phyloP scores from a whole-genome alignment of 2,113 vertebrate genomes.

The Holacanthus passer region DNA sequence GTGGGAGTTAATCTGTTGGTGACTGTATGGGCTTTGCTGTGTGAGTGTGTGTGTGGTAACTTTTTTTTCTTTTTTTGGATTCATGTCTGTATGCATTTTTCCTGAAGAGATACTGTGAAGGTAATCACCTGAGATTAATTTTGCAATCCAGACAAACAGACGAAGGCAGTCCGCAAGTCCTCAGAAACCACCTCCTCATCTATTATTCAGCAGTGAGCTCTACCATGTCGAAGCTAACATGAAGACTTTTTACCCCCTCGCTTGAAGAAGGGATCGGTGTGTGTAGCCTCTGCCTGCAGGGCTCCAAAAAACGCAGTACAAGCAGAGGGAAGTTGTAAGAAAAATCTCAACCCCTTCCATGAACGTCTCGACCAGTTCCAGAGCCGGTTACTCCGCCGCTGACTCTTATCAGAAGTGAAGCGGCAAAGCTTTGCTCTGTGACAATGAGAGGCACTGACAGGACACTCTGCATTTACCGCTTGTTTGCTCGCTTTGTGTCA shows the following conservation, averaged over 20 bases:
- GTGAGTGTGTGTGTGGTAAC: background rate
- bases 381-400: constrained; percentile 40
- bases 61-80: constrained; percentile 12
- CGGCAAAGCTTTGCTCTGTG: constrained; percentile 63
- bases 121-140: constrained; percentile 78
- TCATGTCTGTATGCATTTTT: constrained; percentile 46
- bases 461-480: constrained; percentile 74
- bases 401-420: constrained; percentile 51
- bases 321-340: constrained; percentile 25
- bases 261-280: constrained; percentile 32
- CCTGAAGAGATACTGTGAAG: constrained; percentile 49
- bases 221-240: constrained; percentile 63
- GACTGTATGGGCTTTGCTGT: constrained; percentile 1
- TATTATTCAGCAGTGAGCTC: constrained; percentile 70
- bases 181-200: constrained; percentile 65
- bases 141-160: constrained; percentile 54
- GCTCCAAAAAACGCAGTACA: background rate
- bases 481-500: constrained; percentile 72
- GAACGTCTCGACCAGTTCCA: constrained; percentile 40
- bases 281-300: constrained; percentile 27
- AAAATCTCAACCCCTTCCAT: constrained; percentile 29
- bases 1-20: constrained; percentile 26
- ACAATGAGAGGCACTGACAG: constrained; percentile 77
- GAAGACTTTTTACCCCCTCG: constrained; percentile 55
- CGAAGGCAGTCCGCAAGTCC: constrained; percentile 52